A percentile compares a stretch with the other conserved stretches of the same genome.
These are phyloP conservation scores for Ommatoiulus sabulosus DNA, from an alignment of 2,888 invertebrate species.

Conservation along the genomic window DNA sequence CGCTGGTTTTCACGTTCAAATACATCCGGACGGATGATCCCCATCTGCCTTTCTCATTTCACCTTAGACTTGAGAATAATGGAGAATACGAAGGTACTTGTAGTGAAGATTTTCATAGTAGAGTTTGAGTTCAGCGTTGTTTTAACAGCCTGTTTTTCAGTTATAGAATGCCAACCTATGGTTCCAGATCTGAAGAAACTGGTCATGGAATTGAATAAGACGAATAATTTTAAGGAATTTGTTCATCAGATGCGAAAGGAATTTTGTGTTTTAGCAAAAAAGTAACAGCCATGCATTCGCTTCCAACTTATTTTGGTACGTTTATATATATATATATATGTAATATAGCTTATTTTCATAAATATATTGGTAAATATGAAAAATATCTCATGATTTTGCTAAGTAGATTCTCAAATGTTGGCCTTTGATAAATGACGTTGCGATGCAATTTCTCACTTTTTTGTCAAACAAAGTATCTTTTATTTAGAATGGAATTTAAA, in stretches of 20 bases:
- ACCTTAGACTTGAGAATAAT: constrained; percentile 2
- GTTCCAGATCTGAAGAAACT: neutral
- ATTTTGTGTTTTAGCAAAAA: neutral
- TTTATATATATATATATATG: neutral
- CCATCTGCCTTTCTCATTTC: neutral
- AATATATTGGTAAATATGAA: too few relatives aligned
- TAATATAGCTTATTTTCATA: neutral
- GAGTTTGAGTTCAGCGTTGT: neutral
- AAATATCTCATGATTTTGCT: too few relatives aligned
- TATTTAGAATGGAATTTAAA: too few relatives aligned
- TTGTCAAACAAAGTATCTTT: too few relatives aligned
- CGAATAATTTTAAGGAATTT: constrained; percentile 6
- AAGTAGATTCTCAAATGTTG: too few relatives aligned
- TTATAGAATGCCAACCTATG: constrained; percentile 16
- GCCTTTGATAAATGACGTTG: too few relatives aligned
- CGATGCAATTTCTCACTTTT: too few relatives aligned
- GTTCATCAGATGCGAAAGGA: constrained; percentile 13
- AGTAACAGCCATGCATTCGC: neutral
- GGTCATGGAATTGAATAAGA: neutral
- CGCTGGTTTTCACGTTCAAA: constrained; percentile 39
- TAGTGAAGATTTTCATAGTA: neutral
- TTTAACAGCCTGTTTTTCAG: neutral
- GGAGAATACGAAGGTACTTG: constrained; percentile 2
- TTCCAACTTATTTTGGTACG: too few relatives aligned
- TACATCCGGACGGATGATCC: constrained; percentile 46